Percentiles rank a stretch among this genome's conserved stretches.
These are phyloP conservation scores for Octodon degus DNA, from an alignment of 2,113 vertebrate genomes.

Conservation along the genomic window DNA sequence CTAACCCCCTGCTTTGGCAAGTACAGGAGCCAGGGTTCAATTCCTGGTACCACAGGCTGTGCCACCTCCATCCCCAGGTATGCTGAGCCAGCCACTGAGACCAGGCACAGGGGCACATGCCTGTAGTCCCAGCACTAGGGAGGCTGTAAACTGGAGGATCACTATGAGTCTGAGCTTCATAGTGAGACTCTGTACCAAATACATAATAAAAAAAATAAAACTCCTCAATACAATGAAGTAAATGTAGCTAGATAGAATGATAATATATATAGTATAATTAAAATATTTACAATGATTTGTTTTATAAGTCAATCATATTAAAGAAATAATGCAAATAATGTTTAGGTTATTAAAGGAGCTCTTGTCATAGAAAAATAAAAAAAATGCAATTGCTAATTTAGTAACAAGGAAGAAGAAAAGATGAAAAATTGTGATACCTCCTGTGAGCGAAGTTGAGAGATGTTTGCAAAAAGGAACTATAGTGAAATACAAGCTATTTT, in stretches of 20 bases:
- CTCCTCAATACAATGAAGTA: neutral
- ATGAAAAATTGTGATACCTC: neutral
- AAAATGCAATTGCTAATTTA: neutral
- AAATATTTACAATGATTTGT: neutral
- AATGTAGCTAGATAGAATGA: neutral
- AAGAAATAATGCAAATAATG: neutral
- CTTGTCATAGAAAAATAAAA: neutral
- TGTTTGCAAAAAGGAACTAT: neutral
- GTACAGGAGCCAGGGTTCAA: too few species aligned
- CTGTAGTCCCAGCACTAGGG: too few species aligned
- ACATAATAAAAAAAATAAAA: neutral
- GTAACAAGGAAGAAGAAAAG: neutral
- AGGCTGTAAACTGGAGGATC: too few species aligned
- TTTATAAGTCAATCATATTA: neutral
- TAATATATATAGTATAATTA: neutral
- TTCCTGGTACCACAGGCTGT: too few species aligned
- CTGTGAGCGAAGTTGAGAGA: neutral
- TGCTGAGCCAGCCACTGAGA: too few species aligned
- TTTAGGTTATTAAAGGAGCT: slow-evolving; percentile 9
- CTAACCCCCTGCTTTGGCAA: too few species aligned
- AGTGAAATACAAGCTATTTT: neutral
- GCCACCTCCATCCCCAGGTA: too few species aligned
- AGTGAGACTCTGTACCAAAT: too few species aligned
- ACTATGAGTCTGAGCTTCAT: too few species aligned
- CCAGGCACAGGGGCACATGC: too few species aligned